Percentiles rank a stretch among this genome's conserved stretches.
These are phyloP conservation scores for rat (Rattus norvegicus) DNA, from an alignment of 2,113 vertebrate genomes.

Conservation along the genomic window GRCr8 NC_086027.1:96936001-96936500, in stretches of 20 bases:
- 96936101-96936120: neutral
- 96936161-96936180: too few species aligned
- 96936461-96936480: neutral
- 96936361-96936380: neutral
- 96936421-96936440: neutral
- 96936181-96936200: neutral
- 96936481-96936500: neutral
- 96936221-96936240: neutral
- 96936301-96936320: neutral
- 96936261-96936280: neutral
- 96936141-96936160: neutral
- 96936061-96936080: neutral
- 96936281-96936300: neutral
- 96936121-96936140: neutral
- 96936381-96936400: too few species aligned
- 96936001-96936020: neutral
- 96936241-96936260: neutral
- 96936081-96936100: neutral
- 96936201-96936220: neutral
- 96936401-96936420: neutral
- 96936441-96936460: neutral
- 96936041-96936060: neutral
- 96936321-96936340: neutral
- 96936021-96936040: neutral
- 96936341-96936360: neutral